These are phyloP conservation scores for Podarcis raffonei DNA, from an alignment of 2,113 vertebrate genomes.

Conservation along the genomic window DNA sequence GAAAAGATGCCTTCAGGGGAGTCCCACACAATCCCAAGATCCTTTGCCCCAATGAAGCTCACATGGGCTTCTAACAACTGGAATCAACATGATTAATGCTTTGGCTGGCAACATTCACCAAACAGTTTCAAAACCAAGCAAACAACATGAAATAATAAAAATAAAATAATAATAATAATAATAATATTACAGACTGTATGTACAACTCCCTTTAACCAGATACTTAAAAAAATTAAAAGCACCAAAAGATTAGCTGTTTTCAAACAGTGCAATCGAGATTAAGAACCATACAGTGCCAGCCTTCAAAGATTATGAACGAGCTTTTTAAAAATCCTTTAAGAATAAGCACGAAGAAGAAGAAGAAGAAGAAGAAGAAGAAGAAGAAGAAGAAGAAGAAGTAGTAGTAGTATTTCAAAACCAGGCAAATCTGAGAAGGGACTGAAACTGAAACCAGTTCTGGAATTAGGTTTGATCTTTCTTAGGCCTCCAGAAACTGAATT, in stretches of 20 bases:
- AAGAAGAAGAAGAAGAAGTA: not conserved
- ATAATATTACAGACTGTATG: not conserved
- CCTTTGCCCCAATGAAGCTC: not conserved
- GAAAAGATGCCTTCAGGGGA: not conserved
- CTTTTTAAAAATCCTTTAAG: not conserved
- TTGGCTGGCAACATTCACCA: not conserved
- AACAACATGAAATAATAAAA: not conserved
- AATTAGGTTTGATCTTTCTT: not conserved
- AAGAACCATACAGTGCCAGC: not conserved
- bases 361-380: not conserved
- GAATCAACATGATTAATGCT: not conserved
- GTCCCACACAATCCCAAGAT: not conserved
- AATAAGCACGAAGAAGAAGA: not conserved
- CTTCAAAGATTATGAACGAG: not conserved
- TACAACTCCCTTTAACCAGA: conserved; percentile 13
- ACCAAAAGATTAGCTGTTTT: not conserved
- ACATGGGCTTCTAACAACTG: not conserved
- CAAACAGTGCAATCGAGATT: conserved; percentile 1
- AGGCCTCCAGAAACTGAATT: not conserved
- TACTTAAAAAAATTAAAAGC: not conserved
- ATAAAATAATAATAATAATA: not conserved
- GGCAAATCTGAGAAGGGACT: not conserved
- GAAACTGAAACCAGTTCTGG: not conserved
- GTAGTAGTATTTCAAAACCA: too few species aligned
- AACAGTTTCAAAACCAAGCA: not conserved